Base-by-base conservation (phyloP, 2,113 vertebrate species). In the Colistium nudipinnis region DNA sequence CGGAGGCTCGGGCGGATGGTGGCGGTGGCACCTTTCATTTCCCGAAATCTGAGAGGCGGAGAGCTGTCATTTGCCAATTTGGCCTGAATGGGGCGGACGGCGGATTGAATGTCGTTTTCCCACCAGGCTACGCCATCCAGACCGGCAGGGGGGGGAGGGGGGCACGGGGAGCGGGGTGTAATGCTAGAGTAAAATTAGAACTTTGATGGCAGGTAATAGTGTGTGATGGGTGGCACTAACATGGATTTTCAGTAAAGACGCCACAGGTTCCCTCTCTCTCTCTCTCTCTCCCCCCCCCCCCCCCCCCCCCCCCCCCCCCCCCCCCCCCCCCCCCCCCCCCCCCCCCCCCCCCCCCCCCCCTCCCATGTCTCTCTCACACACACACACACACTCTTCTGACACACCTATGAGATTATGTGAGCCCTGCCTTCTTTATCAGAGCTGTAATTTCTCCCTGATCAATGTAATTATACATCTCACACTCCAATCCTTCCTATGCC, bases 91-190 rank as follows among this genome's bases (percentile, higher is more conserved):
- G 88, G 72, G 75, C 52, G 76, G 88, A 82, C 84, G 49, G 91
- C 76, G 92, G 94, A 96, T 96, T 95, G 93, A 96, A 95, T 96
- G 94, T 95, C 93, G 91, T 92, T 95, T 95, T 94, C 94, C 95
- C 95, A 96, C 93, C 93, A 94, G 92, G 90, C 93, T 92, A 90
- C 90, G 49, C 89, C 92, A 93, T 92, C 90, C 90, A 89, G 90
- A 90, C 87, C 90, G 82, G 90, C 75, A 73, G 92, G 93, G 88
- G 91, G 89, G 77, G 80, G 82, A 74, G 84, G 80, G 82, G 73
- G 84, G 39, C 59, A 51, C 48, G 35, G 76, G 89, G 88, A 90
- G 89, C 72, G 65, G 74, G 77, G 86, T 90, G 93, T 94, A 95
- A 95, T 92, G 92, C 88, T 94, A 94, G 93, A 94, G 82, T 92